Percentiles rank a stretch among this genome's conserved stretches.
Conservation (phyloP, 1,140 invertebrate species). For the Drosophila pseudoobscura region DNA sequence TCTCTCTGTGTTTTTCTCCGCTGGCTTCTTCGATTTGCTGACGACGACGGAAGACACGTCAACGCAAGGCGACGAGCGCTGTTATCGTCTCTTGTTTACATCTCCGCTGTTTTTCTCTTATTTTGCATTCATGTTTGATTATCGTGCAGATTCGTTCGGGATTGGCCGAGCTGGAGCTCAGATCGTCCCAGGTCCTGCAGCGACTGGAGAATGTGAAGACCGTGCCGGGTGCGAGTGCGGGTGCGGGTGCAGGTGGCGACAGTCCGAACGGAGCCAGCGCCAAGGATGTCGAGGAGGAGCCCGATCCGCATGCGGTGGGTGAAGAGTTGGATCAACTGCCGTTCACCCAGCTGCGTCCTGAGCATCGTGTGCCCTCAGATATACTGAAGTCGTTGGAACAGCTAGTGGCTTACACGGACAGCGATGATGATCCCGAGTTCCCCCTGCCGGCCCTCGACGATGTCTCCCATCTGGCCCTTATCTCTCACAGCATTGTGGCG, state of each 20-base stretch:
- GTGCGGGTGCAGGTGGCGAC: conserved; percentile 12
- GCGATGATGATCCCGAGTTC: conserved; percentile 80
- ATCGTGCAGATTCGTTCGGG: conserved; percentile 77
- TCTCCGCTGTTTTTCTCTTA: conserved; percentile 1
- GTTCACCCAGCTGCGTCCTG: conserved; percentile 42
- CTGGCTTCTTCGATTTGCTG: conserved; percentile 61
- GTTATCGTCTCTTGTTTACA: conserved; percentile 14
- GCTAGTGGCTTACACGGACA: conserved; percentile 78
- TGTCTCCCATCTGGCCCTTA: conserved; percentile 80
- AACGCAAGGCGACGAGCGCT: conserved; percentile 12
- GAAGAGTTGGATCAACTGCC: neutral
- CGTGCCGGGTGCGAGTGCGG: conserved; percentile 28
- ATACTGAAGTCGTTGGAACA: conserved; percentile 76
- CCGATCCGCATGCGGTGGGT: neutral
- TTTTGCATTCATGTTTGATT: neutral
- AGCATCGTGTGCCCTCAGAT: conserved; percentile 76
- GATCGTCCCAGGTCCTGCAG: conserved; percentile 77
- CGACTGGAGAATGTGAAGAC: conserved; percentile 77
- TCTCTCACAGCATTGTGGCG: conserved; percentile 82
- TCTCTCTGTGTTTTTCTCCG: conserved; percentile 14
- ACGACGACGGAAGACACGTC: conserved; percentile 62
- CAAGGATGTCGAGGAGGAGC: conserved; percentile 16
- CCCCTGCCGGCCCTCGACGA: conserved; percentile 79
- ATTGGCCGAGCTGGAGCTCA: conserved; percentile 76
- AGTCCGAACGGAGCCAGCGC: conserved; percentile 1